These are phyloP conservation scores for Hypselothyrea guttata DNA, from an alignment of 2,888 invertebrate genomes.

Conservation along the genomic window DNA sequence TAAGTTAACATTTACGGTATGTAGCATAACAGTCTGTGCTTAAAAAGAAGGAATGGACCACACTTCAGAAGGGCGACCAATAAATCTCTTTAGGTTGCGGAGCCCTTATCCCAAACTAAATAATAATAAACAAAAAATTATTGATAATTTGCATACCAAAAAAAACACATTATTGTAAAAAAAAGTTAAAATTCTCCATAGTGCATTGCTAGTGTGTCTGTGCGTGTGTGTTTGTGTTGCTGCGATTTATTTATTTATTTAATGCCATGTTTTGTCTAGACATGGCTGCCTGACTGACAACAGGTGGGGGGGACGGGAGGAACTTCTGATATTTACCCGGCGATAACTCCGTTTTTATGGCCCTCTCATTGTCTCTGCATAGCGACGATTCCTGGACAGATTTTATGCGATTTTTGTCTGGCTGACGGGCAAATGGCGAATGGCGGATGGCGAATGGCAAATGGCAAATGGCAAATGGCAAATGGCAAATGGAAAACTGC, in stretches of 20 bases:
- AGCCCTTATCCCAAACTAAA: too few species aligned
- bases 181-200: too few species aligned
- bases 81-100: too few species aligned
- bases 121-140: too few species aligned
- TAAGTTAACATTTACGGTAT: too few species aligned
- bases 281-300: conserved; percentile 51
- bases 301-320: conserved; percentile 7
- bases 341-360: conserved; percentile 70
- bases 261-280: conserved; percentile 75
- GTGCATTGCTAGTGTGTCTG: conserved; percentile 18
- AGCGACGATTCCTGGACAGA: conserved; percentile 41
- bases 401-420: conserved; percentile 68
- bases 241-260: conserved; percentile 73
- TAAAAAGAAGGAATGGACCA: too few species aligned
- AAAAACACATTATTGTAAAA: too few species aligned
- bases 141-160: too few species aligned
- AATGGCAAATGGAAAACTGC: conserved; percentile 23
- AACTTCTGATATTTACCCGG: conserved; percentile 61
- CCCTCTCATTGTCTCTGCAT: conserved; percentile 47
- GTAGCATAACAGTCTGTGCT: too few species aligned
- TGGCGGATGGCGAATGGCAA: too few species aligned
- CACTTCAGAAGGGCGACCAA: too few species aligned
- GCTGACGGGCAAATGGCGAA: conserved; percentile 23
- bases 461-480: conserved; percentile 28
- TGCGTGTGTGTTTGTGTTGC: conserved; percentile 17